Conservation (phyloP, 2,888 invertebrate genomes). For the Rhodophaea formosa region DNA sequence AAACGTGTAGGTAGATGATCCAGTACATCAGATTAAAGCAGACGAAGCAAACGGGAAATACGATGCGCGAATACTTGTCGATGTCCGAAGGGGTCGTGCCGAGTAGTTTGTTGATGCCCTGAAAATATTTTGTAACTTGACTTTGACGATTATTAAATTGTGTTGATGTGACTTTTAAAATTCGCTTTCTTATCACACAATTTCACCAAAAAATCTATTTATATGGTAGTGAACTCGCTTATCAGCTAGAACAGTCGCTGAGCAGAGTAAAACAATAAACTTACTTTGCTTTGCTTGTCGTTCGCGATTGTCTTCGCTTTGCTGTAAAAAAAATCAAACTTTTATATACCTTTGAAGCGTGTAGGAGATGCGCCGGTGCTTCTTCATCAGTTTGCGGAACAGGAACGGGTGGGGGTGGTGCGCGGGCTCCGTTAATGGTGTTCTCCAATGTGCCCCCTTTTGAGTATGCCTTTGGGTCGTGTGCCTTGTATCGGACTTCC, state of each 20-base stretch:
- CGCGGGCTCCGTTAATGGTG: conserved; percentile 90
- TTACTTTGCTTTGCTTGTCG: neutral
- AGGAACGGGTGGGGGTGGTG: conserved; percentile 48
- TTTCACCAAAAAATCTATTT: neutral
- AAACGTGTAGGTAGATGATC: conserved; percentile 97
- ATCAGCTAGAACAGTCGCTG: neutral
- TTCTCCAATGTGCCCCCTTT: conserved; percentile 94
- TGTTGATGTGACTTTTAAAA: neutral
- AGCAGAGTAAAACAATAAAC: neutral
- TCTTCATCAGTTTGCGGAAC: conserved; percentile 68
- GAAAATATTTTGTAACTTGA: conserved; percentile 48
- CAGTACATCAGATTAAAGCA: conserved; percentile 99
- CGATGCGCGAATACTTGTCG: conserved; percentile 99
- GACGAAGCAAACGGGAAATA: conserved; percentile 98
- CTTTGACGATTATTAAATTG: conserved; percentile 35
- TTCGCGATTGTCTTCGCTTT: neutral
- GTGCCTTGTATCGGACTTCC: conserved; percentile 97
- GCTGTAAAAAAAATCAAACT: neutral
- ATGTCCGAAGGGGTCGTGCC: conserved; percentile 98
- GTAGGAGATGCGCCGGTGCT: conserved; percentile 84
- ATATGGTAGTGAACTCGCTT: neutral
- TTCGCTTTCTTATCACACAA: neutral
- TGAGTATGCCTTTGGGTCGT: conserved; percentile 95
- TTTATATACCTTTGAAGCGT: conserved; percentile 50
- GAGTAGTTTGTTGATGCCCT: conserved; percentile 93